Percentiles rank a stretch among this genome's conserved stretches.
phyloP scores from a whole-genome alignment of 2,797 vertebrate genomes.

The Gadopsis bispinosus region DNA sequence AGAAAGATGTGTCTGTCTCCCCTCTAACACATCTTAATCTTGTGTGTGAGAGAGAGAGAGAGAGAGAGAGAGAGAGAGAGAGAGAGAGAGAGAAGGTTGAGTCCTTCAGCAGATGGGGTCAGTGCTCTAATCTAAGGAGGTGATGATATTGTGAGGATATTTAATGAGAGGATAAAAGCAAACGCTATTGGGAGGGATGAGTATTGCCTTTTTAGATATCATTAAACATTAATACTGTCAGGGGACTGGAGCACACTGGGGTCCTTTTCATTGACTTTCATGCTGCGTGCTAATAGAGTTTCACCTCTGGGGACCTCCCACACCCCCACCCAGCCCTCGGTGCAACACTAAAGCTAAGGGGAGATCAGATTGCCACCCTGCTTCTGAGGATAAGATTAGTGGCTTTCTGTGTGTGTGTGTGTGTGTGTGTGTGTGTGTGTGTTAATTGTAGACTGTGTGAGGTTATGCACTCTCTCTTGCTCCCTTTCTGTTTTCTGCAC shows the following conservation, averaged over 20 bases:
- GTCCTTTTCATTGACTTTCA: constrained; percentile 79
- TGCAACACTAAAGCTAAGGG: constrained; percentile 46
- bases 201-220: constrained; percentile 82
- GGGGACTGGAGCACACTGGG: constrained; percentile 73
- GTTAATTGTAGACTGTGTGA: constrained; percentile 39
- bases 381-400: constrained; percentile 72
- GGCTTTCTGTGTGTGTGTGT: constrained; percentile 20
- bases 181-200: constrained; percentile 44
- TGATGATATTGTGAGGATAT: constrained; percentile 70
- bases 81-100: constrained; percentile 28
- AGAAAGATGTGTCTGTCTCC: constrained; percentile 16
- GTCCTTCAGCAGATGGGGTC: constrained; percentile 75
- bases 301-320: constrained; percentile 74
- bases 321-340: constrained; percentile 38
- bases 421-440: constrained; percentile 34
- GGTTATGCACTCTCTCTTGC: constrained; percentile 31
- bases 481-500: constrained; percentile 21
- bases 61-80: neutral
- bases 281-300: constrained; percentile 78
- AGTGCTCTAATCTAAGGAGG: constrained; percentile 72
- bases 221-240: constrained; percentile 85
- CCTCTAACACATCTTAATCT: neutral
- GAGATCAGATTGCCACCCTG: constrained; percentile 67
- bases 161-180: constrained; percentile 74
- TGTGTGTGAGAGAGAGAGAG: neutral